Evolutionary conservation across 1,140 invertebrate species (phyloP).

Genomic region (Danaus plexippus): DNA sequence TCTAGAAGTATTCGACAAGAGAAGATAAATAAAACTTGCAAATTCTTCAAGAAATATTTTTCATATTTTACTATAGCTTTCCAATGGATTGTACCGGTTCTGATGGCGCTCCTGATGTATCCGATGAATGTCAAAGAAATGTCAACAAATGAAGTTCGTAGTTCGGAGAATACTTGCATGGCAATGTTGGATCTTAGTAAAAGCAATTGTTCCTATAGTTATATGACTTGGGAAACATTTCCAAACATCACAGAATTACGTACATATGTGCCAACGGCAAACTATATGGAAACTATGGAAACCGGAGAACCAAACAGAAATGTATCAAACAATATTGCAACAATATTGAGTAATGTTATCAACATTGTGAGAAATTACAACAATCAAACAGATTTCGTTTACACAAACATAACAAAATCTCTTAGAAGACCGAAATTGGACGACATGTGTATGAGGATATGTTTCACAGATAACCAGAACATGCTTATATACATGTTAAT

Average conservation of each 20-base stretch:
- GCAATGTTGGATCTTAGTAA: constrained; percentile 38
- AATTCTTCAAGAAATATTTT: constrained; percentile 44
- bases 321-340: constrained; percentile 32
- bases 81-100: constrained; percentile 52
- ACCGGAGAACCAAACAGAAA: constrained; percentile 27
- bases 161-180: constrained; percentile 38
- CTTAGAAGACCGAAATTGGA: constrained; percentile 36
- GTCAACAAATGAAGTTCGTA: constrained; percentile 27
- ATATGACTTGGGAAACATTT: constrained; percentile 15
- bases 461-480: constrained; percentile 49
- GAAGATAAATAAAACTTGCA: constrained; percentile 22
- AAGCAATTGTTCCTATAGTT: constrained; percentile 28
- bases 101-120: constrained; percentile 46
- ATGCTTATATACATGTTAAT: constrained; percentile 53
- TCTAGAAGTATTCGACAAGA: constrained; percentile 15
- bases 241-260: constrained; percentile 23
- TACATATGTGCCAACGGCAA: constrained; percentile 28
- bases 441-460: constrained; percentile 49
- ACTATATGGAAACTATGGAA: constrained; percentile 41
- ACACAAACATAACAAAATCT: constrained; percentile 34
- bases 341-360: constrained; percentile 44
- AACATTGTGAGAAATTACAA: constrained; percentile 48
- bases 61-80: constrained; percentile 35
- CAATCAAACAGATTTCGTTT: constrained; percentile 37
- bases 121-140: constrained; percentile 42